A percentile compares a stretch with the other conserved stretches of the same genome.
Conservation (phyloP, 2,113 vertebrate genomes). For the Eurystomus gularis region DNA sequence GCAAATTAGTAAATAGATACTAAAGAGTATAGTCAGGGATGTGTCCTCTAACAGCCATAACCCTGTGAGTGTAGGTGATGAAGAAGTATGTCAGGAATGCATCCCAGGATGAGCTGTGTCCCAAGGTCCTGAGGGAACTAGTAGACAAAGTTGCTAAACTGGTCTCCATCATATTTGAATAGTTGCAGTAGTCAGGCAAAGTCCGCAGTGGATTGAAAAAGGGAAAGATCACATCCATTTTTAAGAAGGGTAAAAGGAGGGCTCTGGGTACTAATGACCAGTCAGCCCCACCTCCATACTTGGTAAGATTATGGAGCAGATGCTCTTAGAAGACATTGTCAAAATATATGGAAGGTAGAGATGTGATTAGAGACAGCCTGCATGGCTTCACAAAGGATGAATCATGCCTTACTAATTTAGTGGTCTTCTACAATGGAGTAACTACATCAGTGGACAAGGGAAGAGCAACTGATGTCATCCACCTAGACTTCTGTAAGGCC, state of each 20-base stretch:
- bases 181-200: neutral
- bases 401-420: neutral
- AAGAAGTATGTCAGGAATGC: neutral
- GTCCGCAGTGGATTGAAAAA: neutral
- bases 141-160: neutral
- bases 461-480: neutral
- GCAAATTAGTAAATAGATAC: neutral
- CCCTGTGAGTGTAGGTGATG: neutral
- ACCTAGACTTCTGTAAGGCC: neutral
- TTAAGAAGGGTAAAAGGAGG: neutral
- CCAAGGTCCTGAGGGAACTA: neutral
- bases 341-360: neutral
- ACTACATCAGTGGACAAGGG: neutral
- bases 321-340: neutral
- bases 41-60: neutral
- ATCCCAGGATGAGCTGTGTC: neutral
- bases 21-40: neutral
- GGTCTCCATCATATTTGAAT: neutral
- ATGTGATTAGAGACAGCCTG: neutral
- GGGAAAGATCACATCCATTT: accelerated
- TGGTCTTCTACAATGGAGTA: neutral
- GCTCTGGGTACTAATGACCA: neutral
- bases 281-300: neutral
- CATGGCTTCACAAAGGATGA: neutral
- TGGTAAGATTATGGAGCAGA: neutral